phyloP scores from a whole-genome alignment of 2,888 invertebrate genomes.

The Cactoblastis cactorum region DNA sequence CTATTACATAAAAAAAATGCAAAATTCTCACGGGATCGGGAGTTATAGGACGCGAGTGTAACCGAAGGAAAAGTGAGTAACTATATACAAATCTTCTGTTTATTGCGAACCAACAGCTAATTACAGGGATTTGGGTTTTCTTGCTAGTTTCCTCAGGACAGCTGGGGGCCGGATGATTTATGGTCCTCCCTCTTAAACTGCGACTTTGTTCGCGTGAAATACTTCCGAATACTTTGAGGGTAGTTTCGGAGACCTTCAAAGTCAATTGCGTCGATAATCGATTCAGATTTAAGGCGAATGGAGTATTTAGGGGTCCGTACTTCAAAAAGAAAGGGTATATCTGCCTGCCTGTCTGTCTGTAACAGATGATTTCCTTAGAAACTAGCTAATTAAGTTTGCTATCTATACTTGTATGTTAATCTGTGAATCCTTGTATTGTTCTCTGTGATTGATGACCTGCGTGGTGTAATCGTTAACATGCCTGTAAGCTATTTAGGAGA shows the following conservation, averaged over 20 bases:
- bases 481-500: too few relatives aligned
- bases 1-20: not conserved
- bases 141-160: slow-evolving; percentile 29
- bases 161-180: slow-evolving; percentile 27
- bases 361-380: too few relatives aligned
- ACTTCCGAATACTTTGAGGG: not conserved
- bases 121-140: slow-evolving; percentile 36
- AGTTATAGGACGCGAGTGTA: not conserved
- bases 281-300: not conserved
- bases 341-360: too few relatives aligned
- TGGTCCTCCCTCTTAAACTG: slow-evolving; percentile 9
- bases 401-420: too few relatives aligned
- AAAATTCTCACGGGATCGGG: too few relatives aligned
- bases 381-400: too few relatives aligned
- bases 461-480: too few relatives aligned
- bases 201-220: not conserved
- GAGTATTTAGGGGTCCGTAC: too few relatives aligned
- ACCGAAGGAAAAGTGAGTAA: too few relatives aligned
- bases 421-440: too few relatives aligned
- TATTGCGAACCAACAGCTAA: slow-evolving; percentile 39
- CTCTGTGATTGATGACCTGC: too few relatives aligned
- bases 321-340: too few relatives aligned
- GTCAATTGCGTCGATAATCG: not conserved
- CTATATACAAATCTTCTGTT: slow-evolving; percentile 20
- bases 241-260: not conserved